phyloP scores from a whole-genome alignment of 2,797 vertebrate species.

The Bovichtus variegatus region DNA sequence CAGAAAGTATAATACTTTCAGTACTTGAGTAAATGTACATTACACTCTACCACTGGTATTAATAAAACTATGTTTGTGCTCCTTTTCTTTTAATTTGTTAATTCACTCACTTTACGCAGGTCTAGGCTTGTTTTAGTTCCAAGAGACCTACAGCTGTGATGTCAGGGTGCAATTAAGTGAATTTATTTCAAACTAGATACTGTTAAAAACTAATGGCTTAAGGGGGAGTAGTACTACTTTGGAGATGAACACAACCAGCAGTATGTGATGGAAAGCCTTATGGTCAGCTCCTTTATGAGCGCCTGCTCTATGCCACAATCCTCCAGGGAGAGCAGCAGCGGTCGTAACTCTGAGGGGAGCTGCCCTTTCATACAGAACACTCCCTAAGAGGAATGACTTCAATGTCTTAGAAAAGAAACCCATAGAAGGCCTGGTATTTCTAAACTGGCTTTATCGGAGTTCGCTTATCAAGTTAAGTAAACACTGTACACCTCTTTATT shows the following conservation, averaged over 20 bases:
- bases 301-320: slow-evolving; percentile 44
- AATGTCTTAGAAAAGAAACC: slow-evolving; percentile 68
- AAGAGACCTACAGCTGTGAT: not conserved
- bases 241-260: slow-evolving; percentile 28
- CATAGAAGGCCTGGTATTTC: slow-evolving; percentile 76
- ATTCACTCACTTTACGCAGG: not conserved
- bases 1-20: too few species aligned
- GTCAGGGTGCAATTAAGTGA: slow-evolving; percentile 11
- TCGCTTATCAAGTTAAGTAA: slow-evolving; percentile 53
- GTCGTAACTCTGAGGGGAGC: slow-evolving; percentile 67
- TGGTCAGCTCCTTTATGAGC: slow-evolving; percentile 45
- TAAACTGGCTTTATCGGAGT: slow-evolving; percentile 58
- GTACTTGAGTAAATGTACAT: not conserved
- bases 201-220: slow-evolving; percentile 37
- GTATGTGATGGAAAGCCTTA: slow-evolving; percentile 34
- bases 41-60: not conserved
- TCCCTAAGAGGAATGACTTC: slow-evolving; percentile 75
- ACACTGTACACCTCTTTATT: slow-evolving; percentile 30
- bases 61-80: not conserved
- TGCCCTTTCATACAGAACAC: slow-evolving; percentile 72
- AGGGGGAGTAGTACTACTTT: slow-evolving; percentile 5
- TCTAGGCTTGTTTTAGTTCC: not conserved
- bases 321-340: slow-evolving; percentile 24
- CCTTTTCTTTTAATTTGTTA: not conserved
- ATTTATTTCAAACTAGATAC: slow-evolving; percentile 37